These are phyloP conservation scores for Erethizon dorsatum DNA, from an alignment of 2,797 vertebrate species.

Conservation along the genomic window DNA sequence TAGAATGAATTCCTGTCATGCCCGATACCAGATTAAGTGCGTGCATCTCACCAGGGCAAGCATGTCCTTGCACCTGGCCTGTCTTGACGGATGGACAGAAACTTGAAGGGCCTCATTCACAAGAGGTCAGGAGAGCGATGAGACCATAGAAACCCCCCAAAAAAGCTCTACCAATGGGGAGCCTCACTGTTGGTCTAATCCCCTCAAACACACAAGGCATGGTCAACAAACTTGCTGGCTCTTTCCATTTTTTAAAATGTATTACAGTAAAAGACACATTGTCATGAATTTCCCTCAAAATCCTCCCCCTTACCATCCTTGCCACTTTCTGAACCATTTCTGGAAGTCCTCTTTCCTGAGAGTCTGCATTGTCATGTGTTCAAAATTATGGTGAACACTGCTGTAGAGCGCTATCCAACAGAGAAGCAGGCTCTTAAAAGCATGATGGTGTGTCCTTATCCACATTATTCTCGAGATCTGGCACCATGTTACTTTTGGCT, in stretches of 20 bases:
- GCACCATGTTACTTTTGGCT: not conserved
- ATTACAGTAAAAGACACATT: not conserved
- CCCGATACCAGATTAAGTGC: accelerated
- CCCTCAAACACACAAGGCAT: not conserved
- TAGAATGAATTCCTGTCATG: accelerated
- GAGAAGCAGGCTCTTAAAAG: not conserved
- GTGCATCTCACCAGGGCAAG: accelerated
- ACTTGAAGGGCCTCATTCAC: not conserved
- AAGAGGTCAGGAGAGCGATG: not conserved
- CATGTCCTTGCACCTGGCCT: accelerated
- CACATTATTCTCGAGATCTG: not conserved
- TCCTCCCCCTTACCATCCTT: not conserved
- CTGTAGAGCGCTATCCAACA: accelerated
- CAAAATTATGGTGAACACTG: not conserved
- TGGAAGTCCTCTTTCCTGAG: not conserved
- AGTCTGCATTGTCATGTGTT: not conserved
- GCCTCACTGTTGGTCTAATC: not conserved
- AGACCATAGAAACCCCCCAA: not conserved
- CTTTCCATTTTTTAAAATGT: not conserved
- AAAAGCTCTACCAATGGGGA: not conserved
- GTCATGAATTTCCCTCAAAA: not conserved
- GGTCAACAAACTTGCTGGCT: not conserved
- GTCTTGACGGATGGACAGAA: not conserved
- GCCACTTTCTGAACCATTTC: not conserved
- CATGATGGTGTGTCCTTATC: not conserved